Evolutionary conservation across 2,888 invertebrate species (phyloP), one percentile per base, ranked within the genome.

Genomic region (Parthenolecanium corni): DNA sequence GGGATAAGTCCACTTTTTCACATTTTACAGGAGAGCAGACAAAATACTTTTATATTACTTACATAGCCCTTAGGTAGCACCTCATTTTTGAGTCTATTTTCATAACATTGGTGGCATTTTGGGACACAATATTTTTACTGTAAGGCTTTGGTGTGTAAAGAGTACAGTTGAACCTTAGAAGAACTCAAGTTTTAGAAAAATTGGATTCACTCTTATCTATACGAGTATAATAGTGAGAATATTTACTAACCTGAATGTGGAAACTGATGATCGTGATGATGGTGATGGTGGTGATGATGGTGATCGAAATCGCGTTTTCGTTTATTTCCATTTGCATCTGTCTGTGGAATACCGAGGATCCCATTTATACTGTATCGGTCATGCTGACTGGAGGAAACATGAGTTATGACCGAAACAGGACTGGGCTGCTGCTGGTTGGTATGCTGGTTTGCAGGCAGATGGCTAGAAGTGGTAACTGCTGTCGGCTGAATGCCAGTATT

Each of bases 301-400:
- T 67, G 67, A 72, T 85, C 85, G 71, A 86, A 86, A 69, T 90
- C 89, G 71, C 90, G 78, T 77, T 91, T 91, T 72, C 90, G 80
- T 76, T 86, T 84, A 73, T 83, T 85, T 68, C 82, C 83, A 72
- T 83, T 84, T 57, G 83, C 80, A 72, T 85, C 84, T 62, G 69
- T 71, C 44, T 75, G 74, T 62, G 77, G 78, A 67, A 91, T 85
- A 44, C 92, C 92, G 66, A 93, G 81, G 76, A 96, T 94, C 21
- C 94, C 95, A 75, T 92, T 94, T 79, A 95, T 96, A 78, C 91
- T 91, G 79, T 95, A 94, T 67, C 73, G 71, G 69, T 75, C 73
- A 67, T 71, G 72, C 64, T 71, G 72, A 36, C 66, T 66, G 65
- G 80, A 76, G 65, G 84, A 82, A 68, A 84, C 82, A 74, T 84